Evolutionary conservation across 2,113 vertebrate species (phyloP).

Genomic region (Holacanthus passer): DNA sequence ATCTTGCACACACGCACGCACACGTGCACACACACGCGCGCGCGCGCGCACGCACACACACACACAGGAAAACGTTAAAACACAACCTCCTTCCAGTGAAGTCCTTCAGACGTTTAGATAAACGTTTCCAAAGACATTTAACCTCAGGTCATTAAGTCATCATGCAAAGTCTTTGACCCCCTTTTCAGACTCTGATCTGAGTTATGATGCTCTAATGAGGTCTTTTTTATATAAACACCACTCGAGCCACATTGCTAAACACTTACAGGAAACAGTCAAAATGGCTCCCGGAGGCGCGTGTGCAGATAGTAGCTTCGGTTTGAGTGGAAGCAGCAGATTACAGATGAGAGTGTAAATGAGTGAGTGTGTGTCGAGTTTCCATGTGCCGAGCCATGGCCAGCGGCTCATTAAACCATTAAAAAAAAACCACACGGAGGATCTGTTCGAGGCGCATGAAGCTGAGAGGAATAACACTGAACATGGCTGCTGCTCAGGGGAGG

Average conservation of each 20-base stretch:
- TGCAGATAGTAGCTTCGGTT: not conserved
- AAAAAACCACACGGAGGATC: conserved; percentile 31
- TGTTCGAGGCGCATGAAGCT: not conserved
- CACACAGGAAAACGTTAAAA: not conserved
- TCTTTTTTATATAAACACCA: not conserved
- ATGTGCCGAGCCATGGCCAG: conserved; percentile 21
- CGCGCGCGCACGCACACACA: not conserved
- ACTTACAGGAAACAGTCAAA: conserved; percentile 22
- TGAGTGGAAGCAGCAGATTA: conserved; percentile 8
- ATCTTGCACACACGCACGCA: not conserved
- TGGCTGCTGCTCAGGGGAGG: conserved; percentile 4
- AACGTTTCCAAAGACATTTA: conserved; percentile 11
- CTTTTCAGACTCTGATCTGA: not conserved
- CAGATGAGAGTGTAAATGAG: conserved; percentile 36
- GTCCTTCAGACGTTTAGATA: not conserved
- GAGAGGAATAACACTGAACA: not conserved
- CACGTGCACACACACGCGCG: too few relatives aligned
- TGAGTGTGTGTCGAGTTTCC: conserved; percentile 10
- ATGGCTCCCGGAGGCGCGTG: conserved; percentile 7
- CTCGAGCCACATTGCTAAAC: not conserved
- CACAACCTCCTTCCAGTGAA: not conserved
- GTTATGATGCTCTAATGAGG: not conserved
- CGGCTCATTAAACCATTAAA: conserved; percentile 45
- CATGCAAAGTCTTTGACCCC: not conserved
- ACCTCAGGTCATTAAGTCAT: not conserved